These are phyloP conservation scores for Thermophis baileyi DNA, from an alignment of 2,113 vertebrate genomes.

Conservation along the genomic window DNA sequence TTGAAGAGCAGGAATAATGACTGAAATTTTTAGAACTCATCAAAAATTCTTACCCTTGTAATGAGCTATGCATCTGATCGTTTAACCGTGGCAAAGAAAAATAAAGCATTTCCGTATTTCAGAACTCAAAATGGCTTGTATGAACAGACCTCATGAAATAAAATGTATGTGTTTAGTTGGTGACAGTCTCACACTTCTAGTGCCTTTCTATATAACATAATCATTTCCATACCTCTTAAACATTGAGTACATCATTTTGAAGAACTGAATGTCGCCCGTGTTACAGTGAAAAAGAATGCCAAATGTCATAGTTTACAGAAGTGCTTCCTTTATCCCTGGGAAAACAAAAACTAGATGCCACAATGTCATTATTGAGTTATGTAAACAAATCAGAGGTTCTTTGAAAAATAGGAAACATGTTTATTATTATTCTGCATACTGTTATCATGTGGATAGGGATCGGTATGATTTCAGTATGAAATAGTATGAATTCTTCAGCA, in stretches of 20 bases:
- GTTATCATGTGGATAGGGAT: not conserved
- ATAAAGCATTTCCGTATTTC: not conserved
- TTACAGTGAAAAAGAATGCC: not conserved
- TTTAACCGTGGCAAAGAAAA: not conserved
- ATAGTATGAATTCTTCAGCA: not conserved
- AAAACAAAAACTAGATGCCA: not conserved
- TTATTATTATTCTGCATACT: slow-evolving; percentile 9
- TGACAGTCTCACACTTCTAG: not conserved
- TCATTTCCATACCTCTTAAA: not conserved
- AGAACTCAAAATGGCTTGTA: not conserved
- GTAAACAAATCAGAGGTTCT: not conserved
- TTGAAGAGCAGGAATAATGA: not conserved
- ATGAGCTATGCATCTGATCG: not conserved
- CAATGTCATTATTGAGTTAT: not conserved
- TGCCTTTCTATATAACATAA: not conserved
- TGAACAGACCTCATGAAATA: not conserved
- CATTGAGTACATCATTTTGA: not conserved
- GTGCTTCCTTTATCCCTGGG: not conserved
- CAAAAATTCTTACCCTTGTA: not conserved
- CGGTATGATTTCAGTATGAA: not conserved
- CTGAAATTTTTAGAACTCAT: not conserved
- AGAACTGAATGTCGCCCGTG: not conserved
- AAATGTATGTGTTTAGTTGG: not conserved
- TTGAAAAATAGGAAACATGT: slow-evolving; percentile 20
- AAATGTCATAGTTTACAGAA: not conserved